Evolutionary conservation across 2,113 vertebrate species (phyloP).

Genomic region (Oreochromis spilurus): DNA sequence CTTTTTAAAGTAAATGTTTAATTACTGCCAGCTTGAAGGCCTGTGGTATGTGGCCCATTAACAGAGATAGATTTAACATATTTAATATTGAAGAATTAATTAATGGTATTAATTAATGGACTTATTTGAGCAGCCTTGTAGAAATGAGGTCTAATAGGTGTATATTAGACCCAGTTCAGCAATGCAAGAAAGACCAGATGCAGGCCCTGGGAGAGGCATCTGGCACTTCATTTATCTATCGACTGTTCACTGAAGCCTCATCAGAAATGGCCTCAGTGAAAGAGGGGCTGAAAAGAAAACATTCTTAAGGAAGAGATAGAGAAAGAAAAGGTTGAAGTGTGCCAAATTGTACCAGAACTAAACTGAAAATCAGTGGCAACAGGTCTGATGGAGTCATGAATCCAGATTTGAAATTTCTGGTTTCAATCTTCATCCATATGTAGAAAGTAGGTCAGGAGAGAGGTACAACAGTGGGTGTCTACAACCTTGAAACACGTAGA

Average conservation of each 20-base stretch:
- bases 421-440: not conserved
- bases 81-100: not conserved
- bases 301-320: not conserved
- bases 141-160: not conserved
- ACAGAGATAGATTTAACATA: not conserved
- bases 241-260: not conserved
- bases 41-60: not conserved
- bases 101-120: not conserved
- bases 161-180: not conserved
- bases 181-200: not conserved
- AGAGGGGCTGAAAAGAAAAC: not conserved
- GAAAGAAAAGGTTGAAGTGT: not conserved
- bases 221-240: not conserved
- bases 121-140: not conserved
- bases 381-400: not conserved
- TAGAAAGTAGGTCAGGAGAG: not conserved
- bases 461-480: not conserved
- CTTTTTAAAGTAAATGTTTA: not conserved
- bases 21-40: not conserved
- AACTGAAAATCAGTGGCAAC: not conserved
- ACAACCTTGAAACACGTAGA: not conserved
- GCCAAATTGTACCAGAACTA: not conserved
- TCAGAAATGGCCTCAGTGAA: not conserved
- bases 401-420: not conserved
- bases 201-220: not conserved